A percentile compares a stretch with the other conserved stretches of the same genome.
Conservation (phyloP, 1,140 invertebrate genomes). For the Galendromus occidentalis region DNA sequence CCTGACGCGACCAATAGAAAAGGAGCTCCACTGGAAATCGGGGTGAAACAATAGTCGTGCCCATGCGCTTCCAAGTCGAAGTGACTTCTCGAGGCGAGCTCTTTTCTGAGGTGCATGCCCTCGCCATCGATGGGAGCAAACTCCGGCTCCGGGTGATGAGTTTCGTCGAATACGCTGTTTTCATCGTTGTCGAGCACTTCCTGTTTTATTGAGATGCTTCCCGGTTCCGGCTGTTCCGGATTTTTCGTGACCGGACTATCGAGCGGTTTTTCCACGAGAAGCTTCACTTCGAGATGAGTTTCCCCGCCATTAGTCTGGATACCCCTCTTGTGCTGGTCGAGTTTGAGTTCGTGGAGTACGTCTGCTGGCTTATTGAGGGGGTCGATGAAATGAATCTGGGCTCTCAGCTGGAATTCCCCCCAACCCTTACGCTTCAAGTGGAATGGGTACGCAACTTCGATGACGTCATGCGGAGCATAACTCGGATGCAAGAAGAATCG, state of each 20-base stretch:
- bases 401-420: slow-evolving; percentile 67
- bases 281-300: slow-evolving; percentile 47
- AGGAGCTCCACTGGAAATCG: background rate
- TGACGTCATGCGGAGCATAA: slow-evolving; percentile 65
- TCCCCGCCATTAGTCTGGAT: slow-evolving; percentile 59
- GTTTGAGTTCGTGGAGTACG: slow-evolving; percentile 54
- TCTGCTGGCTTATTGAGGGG: slow-evolving; percentile 51
- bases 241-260: slow-evolving; percentile 21
- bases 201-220: slow-evolving; percentile 14
- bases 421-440: slow-evolving; percentile 60
- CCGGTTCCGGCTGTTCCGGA: slow-evolving; percentile 20
- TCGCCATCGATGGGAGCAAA: background rate
- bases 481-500: slow-evolving; percentile 62
- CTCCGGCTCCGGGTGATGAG: too few species aligned
- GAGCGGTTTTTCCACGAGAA: slow-evolving; percentile 26
- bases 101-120: slow-evolving; percentile 15
- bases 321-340: slow-evolving; percentile 66
- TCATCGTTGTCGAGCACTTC: slow-evolving; percentile 20
- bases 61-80: background rate
- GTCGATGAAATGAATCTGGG: slow-evolving; percentile 57
- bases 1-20: background rate
- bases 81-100: background rate
- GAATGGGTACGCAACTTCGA: slow-evolving; percentile 61
- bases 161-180: background rate
- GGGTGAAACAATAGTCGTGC: background rate